Conservation (phyloP, 1,140 invertebrate species). For the Drosophila rufa region DNA sequence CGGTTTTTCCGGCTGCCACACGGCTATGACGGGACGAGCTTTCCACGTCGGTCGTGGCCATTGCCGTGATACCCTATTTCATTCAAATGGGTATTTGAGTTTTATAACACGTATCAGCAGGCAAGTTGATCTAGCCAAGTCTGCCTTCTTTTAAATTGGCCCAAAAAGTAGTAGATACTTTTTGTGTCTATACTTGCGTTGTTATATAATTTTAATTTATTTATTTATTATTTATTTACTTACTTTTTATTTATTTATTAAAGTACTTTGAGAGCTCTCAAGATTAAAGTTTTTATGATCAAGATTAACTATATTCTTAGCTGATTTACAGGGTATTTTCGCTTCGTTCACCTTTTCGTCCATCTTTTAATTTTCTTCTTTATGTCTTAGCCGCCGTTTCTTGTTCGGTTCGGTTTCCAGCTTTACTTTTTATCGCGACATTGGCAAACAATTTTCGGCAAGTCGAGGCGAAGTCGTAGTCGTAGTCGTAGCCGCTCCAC, state of each 20-base stretch:
- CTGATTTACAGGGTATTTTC: too few species aligned
- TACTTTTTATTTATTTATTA: background rate
- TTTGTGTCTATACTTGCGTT: too few species aligned
- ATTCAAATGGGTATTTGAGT: background rate
- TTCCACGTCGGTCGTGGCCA: slow-evolving; percentile 3
- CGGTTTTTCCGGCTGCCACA: slow-evolving; percentile 29
- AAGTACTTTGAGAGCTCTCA: too few species aligned
- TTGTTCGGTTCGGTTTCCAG: slow-evolving; percentile 25
- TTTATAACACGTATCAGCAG: background rate
- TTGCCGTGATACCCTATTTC: background rate
- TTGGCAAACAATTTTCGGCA: slow-evolving; percentile 75
- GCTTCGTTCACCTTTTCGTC: background rate
- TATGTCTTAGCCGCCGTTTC: background rate
- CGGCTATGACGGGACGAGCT: background rate
- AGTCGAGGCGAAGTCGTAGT: slow-evolving; percentile 27
- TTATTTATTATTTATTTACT: too few species aligned
- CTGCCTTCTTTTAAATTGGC: too few species aligned
- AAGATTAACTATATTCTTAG: too few species aligned
- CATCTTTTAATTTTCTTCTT: background rate
- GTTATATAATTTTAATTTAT: too few species aligned
- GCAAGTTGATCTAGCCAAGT: background rate
- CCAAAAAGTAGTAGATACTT: too few species aligned
- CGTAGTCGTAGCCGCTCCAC: slow-evolving; percentile 62
- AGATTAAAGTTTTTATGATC: too few species aligned
- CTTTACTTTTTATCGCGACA: slow-evolving; percentile 72